Base-by-base conservation (phyloP, 23 tunicate genomes). In the Aplidium turbinatum region DNA sequence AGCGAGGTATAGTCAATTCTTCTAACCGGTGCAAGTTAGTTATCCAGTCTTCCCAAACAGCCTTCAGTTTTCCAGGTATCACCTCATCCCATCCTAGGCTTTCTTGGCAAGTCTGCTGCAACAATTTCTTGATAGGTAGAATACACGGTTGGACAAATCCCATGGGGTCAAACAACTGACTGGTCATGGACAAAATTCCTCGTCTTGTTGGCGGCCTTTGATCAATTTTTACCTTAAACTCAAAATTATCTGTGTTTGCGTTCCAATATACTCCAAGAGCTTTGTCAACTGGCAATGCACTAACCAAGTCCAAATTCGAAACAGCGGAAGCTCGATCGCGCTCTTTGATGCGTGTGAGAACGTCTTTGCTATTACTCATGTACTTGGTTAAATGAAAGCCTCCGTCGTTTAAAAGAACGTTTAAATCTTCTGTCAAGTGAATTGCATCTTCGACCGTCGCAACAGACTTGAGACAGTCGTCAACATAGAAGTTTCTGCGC, bases 1-100 rank as follows among this genome's bases (percentile, higher is more conserved):
- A 58, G 11, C 70, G 70, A 11, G 70, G 70, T 47, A 76, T 58
- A 20, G 31, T 6, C 6, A 73, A 22, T n/a, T 51, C 65, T 18
- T 70, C 62, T 5, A 70, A 36, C 36, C 4, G 13, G 11, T 47
- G 65, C 6, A 73, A 48, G 55, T 48, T 21, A 27, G 9, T 65
- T 35, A 65, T 28, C 72, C 72, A 65, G 3, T 11, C 11, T 3
- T 35, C 27, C 72, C 72, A 65, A n/a, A n/a, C n/a, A 6, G 50
- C 24, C 26, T 30, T 42, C 48, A 28, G 19, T 21, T 48, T 35
- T 25, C 26, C 77, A 7, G 51, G 39, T 4, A 31, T 16, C 21
- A 24, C 54, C 2, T 21, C 35, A 48, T 70, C 77, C 77, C 77
- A 70, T 9, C 24, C 60, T 6, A 47, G 35, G 18, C 48, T 29